Evolutionary conservation across 2,888 invertebrate genomes (phyloP).

Genomic region (Tenthredo livida): DNA sequence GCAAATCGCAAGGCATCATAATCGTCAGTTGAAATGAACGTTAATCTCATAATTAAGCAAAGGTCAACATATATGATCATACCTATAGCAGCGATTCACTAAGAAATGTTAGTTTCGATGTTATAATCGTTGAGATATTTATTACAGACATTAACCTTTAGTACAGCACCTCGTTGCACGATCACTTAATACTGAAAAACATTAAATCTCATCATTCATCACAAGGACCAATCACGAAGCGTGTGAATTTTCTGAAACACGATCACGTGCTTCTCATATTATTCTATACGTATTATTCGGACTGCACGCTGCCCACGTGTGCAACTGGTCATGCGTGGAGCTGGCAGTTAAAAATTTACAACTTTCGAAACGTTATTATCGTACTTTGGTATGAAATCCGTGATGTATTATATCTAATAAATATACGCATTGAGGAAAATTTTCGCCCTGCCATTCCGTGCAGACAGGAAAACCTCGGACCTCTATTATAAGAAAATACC

Average conservation of each 20-base stretch:
- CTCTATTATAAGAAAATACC: conserved; percentile 43
- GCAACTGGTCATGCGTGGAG: conserved; percentile 8
- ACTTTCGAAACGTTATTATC: conserved; percentile 21
- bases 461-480: conserved; percentile 12
- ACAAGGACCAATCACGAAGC: neutral
- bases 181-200: conserved; percentile 17
- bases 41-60: conserved; percentile 44
- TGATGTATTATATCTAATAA: conserved; percentile 56
- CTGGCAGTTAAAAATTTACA: neutral
- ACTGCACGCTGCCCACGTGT: neutral
- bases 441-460: neutral
- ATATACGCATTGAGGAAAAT: neutral
- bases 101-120: conserved; percentile 7
- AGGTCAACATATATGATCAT: neutral
- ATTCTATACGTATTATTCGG: neutral
- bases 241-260: conserved; percentile 33
- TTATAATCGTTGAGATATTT: conserved; percentile 36
- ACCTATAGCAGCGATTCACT: neutral
- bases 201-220: conserved; percentile 26
- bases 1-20: neutral
- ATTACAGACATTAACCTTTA: conserved; percentile 41
- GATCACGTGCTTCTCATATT: conserved; percentile 2
- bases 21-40: conserved; percentile 4
- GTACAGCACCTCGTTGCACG: neutral
- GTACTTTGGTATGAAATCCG: neutral